These are phyloP conservation scores for Agrilus cyanescens DNA, from an alignment of 2,888 invertebrate genomes.

Conservation along the genomic window DNA sequence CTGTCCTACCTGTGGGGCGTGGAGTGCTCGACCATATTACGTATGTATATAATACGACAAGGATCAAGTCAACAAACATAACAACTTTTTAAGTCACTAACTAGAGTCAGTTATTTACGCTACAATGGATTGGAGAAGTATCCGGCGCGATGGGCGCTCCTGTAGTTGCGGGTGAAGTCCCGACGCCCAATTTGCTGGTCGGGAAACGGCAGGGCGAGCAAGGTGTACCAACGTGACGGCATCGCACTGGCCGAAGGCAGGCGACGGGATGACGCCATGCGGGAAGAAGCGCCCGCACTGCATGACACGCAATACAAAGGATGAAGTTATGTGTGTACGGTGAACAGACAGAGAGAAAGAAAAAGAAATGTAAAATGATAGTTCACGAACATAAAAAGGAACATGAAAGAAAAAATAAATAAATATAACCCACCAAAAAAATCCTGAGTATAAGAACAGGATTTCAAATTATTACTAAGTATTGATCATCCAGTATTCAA, in stretches of 20 bases:
- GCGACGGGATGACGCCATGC: slow-evolving; percentile 35
- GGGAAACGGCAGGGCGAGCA: slow-evolving; percentile 83
- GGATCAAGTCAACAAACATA: too few relatives aligned
- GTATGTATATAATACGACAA: neutral
- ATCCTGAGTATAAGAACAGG: too few relatives aligned
- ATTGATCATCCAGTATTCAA: too few relatives aligned
- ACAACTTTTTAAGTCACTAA: too few relatives aligned
- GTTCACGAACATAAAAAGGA: too few relatives aligned
- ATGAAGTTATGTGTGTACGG: neutral
- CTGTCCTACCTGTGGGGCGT: slow-evolving; percentile 12
- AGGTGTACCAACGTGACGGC: slow-evolving; percentile 79
- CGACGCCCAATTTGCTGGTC: slow-evolving; percentile 85
- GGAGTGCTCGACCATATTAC: slow-evolving; percentile 4
- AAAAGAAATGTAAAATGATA: neutral
- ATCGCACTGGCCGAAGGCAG: slow-evolving; percentile 44
- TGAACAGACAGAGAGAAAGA: slow-evolving; percentile 2
- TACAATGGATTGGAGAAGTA: slow-evolving; percentile 79
- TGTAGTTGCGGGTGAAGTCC: slow-evolving; percentile 65
- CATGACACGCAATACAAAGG: slow-evolving; percentile 5
- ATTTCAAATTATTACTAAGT: too few relatives aligned
- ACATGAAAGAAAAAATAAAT: too few relatives aligned
- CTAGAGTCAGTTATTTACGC: slow-evolving; percentile 24
- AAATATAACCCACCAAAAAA: too few relatives aligned
- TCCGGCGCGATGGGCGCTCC: slow-evolving; percentile 66
- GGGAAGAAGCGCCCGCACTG: slow-evolving; percentile 34